Evolutionary conservation across 2,888 invertebrate genomes (phyloP).

Genomic region (Diarsia mendica): DNA sequence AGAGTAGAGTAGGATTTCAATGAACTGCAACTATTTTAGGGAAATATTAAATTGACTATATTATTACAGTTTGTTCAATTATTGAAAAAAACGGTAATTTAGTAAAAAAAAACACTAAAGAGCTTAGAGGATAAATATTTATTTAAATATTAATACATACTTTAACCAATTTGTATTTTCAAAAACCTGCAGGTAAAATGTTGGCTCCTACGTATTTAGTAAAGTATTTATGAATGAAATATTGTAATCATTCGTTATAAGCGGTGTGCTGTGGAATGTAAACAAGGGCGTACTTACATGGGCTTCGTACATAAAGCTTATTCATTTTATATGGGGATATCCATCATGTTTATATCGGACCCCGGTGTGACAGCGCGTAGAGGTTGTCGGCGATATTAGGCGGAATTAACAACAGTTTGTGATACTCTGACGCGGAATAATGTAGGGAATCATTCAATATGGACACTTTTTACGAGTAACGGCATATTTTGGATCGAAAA

Average conservation of each 20-base stretch:
- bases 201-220: conserved; percentile 28
- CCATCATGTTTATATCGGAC: conserved; percentile 88
- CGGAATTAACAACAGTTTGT: conserved; percentile 88
- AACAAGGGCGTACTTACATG: conserved; percentile 67
- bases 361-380: conserved; percentile 84
- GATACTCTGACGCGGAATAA: conserved; percentile 86
- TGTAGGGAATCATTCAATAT: conserved; percentile 78
- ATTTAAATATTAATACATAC: background rate
- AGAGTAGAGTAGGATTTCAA: background rate
- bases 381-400: conserved; percentile 87
- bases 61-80: too few species aligned
- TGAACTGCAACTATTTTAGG: background rate
- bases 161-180: conserved; percentile 2
- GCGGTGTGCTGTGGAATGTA: conserved; percentile 55
- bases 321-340: conserved; percentile 84
- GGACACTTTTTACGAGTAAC: conserved; percentile 65
- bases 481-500: conserved; percentile 31
- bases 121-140: background rate
- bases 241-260: conserved; percentile 61
- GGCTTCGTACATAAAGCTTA: conserved; percentile 72
- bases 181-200: conserved; percentile 27
- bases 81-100: too few species aligned
- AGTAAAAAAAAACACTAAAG: too few species aligned
- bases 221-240: conserved; percentile 51
- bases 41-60: background rate